Conservation (phyloP, 2,888 invertebrate genomes). For the Epinotia nisella region DNA sequence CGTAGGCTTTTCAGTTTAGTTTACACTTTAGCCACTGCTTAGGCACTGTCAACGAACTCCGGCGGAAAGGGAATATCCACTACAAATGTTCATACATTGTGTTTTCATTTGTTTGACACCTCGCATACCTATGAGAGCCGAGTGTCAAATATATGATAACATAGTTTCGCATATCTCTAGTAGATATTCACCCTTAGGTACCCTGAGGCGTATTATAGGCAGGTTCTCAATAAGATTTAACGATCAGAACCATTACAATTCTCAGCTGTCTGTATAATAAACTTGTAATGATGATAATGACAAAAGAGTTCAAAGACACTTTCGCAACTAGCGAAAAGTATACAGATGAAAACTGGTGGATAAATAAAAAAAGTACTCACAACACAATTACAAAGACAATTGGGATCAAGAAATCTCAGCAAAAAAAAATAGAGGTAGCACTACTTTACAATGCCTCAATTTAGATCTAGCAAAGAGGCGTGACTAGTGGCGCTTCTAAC, state of each 20-base stretch:
- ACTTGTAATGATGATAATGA: constrained; percentile 19
- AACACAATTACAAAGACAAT: too few species aligned
- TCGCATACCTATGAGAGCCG: too few species aligned
- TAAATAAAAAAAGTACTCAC: too few species aligned
- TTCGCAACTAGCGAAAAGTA: neutral
- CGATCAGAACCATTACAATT: constrained; percentile 26
- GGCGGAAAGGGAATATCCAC: too few species aligned
- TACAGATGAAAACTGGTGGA: neutral
- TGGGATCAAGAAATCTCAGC: too few species aligned
- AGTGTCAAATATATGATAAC: too few species aligned
- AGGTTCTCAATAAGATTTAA: constrained; percentile 39
- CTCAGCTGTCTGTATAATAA: constrained; percentile 20
- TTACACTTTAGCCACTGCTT: too few species aligned
- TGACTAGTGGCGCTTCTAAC: neutral
- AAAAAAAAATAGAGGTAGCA: too few species aligned
- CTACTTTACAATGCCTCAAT: neutral
- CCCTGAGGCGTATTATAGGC: constrained; percentile 29
- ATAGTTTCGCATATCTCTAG: neutral
- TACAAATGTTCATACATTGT: too few species aligned
- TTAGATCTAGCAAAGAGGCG: neutral
- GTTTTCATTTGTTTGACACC: too few species aligned
- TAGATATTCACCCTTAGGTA: constrained; percentile 10
- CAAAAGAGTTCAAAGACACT: constrained; percentile 5
- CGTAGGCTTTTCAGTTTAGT: too few species aligned
- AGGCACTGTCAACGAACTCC: too few species aligned